Base-by-base conservation (phyloP, 2,113 vertebrate species). In the Paramisgurnus dabryanus region DNA sequence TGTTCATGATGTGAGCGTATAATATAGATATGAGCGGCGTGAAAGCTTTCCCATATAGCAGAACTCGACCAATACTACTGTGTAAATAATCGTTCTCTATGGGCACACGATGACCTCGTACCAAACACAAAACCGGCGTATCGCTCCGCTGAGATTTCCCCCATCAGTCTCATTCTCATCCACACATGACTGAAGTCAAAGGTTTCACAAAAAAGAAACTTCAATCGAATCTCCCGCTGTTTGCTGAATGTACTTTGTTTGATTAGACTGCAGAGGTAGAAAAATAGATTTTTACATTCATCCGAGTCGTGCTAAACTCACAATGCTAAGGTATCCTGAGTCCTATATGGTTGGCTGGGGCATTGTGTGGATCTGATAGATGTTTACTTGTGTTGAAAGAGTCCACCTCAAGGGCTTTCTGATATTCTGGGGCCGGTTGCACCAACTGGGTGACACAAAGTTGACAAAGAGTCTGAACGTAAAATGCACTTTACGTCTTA, bases 1-100 rank as follows among this genome's bases (percentile, higher is more conserved):
- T 80, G 41, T 87, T 66, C 34, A 80, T 86, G 84, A 81, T 47
- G 70, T 77, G 86, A 89, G 88, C 89, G 89, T 89, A 85, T 88
- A 88, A 90, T 89, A 40, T 82, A 79, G 70, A 72, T 82, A 76
- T 76, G 66, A 3, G 17, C 40, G 1, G 9, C 18, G 47, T 17
- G 22, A 55, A 2, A 34, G 53, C 8, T 58, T 58, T 53, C 5
- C 83, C 65, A 58, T 57, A 40, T 15, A 2, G 50, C 69, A 57
- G 69, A 34, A 72, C 69, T 41, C 50, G 9, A 57, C 34, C 69
- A 50, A 57, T 53, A 58, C 1, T 13, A 47, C n/a, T 27, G n/a
- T 47, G 66, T 22, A 67, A 67, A 43, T 67, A 67, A 67, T 67
- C 41, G 43, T n/a, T 67, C 41, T 67, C 5, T 72, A 27, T 39